Evolutionary conservation across 64 coral and sea anemone species (phyloP), one percentile per base, ranked within the genome.

Genomic region (Acropora yongei): DNA sequence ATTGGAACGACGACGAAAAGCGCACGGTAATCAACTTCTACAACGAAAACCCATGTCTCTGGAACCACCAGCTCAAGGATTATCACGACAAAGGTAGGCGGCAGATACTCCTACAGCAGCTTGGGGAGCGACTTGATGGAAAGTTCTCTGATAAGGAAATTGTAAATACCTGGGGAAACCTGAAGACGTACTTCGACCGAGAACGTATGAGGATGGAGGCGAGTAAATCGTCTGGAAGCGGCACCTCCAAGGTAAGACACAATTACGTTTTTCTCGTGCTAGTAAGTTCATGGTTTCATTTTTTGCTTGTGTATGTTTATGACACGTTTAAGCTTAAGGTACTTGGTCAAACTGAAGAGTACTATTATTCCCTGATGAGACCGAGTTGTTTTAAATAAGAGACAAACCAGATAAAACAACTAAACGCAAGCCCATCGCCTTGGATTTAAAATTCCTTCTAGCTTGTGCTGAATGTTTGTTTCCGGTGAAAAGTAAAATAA

Each of bases 41-140:
- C 67, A 69, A 69, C 67, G 67, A 69, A 69, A 69, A 69, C 67
- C 67, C 12, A 69, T 69, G 67, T 69, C 67, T 69, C n/a, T 69
- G 67, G 67, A 69, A 69, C n/a, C 67, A 69, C n/a, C 67, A 69
- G 4, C 67, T 69, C 67, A 69, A 69, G 67, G 67, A 69, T 69
- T 69, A 69, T 13, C 67, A 69, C 0, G 67, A 18, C 67, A 69
- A 69, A 69, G 67, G 67, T 69, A 69, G 67, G n/a, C 14, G 67
- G n/a, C 67, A 69, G 67, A 20, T 69, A 20, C 67, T 69, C 67
- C 67, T 69, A 69, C 67, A 69, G 67, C 67, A 69, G 0, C 0
- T 69, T 16, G 67, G n/a, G 67, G 67, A 69, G 67, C 51, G 51
- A 55, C 51, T 55, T 55, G 51, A 55, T 55, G 51, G 51, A 55